Conservation (phyloP, 2,888 invertebrate species). For the Ophion costatus region DNA sequence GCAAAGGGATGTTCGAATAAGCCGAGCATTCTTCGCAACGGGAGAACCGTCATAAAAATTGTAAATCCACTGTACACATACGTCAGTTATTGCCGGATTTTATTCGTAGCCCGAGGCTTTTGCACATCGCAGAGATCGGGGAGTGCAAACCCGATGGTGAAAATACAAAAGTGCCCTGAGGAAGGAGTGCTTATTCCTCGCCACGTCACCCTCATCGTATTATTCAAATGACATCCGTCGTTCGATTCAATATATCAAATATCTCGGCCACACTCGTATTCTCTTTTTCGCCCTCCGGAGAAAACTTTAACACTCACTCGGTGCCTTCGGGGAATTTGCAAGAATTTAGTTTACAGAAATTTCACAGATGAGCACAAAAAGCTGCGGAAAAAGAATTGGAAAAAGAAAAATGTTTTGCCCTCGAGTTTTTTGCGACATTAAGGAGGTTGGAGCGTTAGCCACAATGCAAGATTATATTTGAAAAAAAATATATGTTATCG, state of each 20-base stretch:
- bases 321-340: background rate
- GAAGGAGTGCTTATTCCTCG: constrained; percentile 70
- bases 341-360: constrained; percentile 20
- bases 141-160: constrained; percentile 13
- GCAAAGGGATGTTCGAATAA: background rate
- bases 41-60: constrained; percentile 19
- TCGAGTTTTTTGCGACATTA: background rate
- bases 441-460: background rate
- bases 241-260: constrained; percentile 68
- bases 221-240: constrained; percentile 72
- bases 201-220: constrained; percentile 67
- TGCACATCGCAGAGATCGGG: background rate
- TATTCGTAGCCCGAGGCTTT: constrained; percentile 28
- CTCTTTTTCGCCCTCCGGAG: constrained; percentile 9
- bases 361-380: constrained; percentile 5
- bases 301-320: constrained; percentile 30
- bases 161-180: constrained; percentile 48
- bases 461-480: too few species aligned
- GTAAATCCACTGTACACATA: constrained; percentile 30
- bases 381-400: background rate
- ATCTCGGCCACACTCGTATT: constrained; percentile 47
- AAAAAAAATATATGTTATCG: too few species aligned
- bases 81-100: constrained; percentile 10
- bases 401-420: background rate
- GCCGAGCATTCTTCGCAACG: background rate